phyloP scores from a whole-genome alignment of 1,140 invertebrate genomes.

The Bombyx mori region ASM3026992v2 NC_085117.1:833001-833500 shows the following conservation, averaged over 20 bases:
- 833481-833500: constrained; percentile 18
- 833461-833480: constrained; percentile 11
- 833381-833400: constrained; percentile 19
- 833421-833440: constrained; percentile 2
- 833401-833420: constrained; percentile 20
- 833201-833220: constrained; percentile 17
- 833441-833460: constrained; percentile 12
- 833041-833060: constrained; percentile 15
- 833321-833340: constrained; percentile 37
- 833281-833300: constrained; percentile 31
- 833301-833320: constrained; percentile 26
- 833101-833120: constrained; percentile 8
- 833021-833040: constrained; percentile 27
- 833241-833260: constrained; percentile 12
- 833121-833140: constrained; percentile 15
- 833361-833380: constrained; percentile 24
- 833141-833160: constrained; percentile 20
- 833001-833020: constrained; percentile 18
- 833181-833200: constrained; percentile 6
- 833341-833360: constrained; percentile 21
- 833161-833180: constrained; percentile 18
- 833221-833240: constrained; percentile 11
- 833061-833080: constrained; percentile 27
- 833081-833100: constrained; percentile 8
- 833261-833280: constrained; percentile 11